phyloP scores from a whole-genome alignment of 2,797 vertebrate genomes.

The Dryobates pubescens region DNA sequence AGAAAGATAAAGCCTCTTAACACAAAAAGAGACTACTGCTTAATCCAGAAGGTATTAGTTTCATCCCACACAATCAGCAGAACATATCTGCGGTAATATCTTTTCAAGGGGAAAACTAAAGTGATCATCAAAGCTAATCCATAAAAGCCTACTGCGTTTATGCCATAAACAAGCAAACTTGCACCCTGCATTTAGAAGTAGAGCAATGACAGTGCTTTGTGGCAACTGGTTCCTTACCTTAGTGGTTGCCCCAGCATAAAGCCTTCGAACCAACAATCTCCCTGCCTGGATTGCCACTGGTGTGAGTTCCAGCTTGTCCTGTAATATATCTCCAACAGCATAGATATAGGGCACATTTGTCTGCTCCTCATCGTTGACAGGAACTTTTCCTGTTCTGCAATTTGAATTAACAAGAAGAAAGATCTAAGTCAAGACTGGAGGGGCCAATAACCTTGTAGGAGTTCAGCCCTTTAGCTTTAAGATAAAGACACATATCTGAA shows the following conservation, averaged over 20 bases:
- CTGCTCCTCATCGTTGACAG: constrained; percentile 84
- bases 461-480: background rate
- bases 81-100: constrained; percentile 8
- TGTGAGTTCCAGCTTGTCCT: constrained; percentile 81
- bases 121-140: background rate
- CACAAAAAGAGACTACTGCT: background rate
- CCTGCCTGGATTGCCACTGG: constrained; percentile 86
- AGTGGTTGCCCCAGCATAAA: constrained; percentile 74
- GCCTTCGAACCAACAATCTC: constrained; percentile 78
- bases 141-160: background rate
- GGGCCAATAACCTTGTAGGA: background rate
- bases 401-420: background rate
- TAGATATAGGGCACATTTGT: constrained; percentile 84
- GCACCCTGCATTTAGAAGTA: background rate
- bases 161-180: background rate
- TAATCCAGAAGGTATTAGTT: constrained; percentile 12
- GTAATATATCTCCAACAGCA: constrained; percentile 83
- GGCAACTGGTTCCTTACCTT: constrained; percentile 74
- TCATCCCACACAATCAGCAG: background rate
- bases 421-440: background rate
- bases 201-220: background rate
- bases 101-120: constrained; percentile 5
- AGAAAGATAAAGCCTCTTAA: constrained; percentile 8
- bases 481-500: background rate
- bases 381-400: constrained; percentile 83